Percentiles rank a stretch among this genome's conserved stretches.
Evolutionary conservation across 2,113 vertebrate genomes (phyloP).

Genomic region (Proterorhinus semilunaris): DNA sequence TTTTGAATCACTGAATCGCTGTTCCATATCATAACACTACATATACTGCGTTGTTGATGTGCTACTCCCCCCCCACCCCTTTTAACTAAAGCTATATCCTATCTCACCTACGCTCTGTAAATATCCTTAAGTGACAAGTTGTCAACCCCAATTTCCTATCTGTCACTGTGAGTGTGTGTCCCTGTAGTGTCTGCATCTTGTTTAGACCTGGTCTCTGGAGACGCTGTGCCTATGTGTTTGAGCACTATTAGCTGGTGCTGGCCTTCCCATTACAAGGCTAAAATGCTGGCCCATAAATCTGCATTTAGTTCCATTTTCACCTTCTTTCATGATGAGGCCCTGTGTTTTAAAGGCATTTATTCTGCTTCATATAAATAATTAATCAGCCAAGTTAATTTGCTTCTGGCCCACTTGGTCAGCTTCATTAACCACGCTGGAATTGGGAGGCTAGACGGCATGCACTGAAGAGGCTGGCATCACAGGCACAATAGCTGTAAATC

Average conservation of each 20-base stretch:
- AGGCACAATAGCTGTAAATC: slow-evolving; percentile 65
- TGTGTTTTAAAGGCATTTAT: slow-evolving; percentile 95
- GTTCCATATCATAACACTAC: neutral
- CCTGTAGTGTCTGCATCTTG: slow-evolving; percentile 57
- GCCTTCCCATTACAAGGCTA: slow-evolving; percentile 65
- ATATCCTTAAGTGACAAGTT: slow-evolving; percentile 63
- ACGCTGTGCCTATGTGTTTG: slow-evolving; percentile 41
- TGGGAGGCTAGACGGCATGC: slow-evolving; percentile 76
- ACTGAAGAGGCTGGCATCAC: slow-evolving; percentile 73
- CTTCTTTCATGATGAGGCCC: slow-evolving; percentile 83
- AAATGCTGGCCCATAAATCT: slow-evolving; percentile 81
- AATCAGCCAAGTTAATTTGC: slow-evolving; percentile 96
- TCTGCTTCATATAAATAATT: slow-evolving; percentile 98
- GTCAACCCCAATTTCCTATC: slow-evolving; percentile 69
- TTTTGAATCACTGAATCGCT: slow-evolving; percentile 3
- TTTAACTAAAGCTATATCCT: slow-evolving; percentile 35
- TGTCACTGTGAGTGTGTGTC: slow-evolving; percentile 63
- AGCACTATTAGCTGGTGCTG: slow-evolving; percentile 60
- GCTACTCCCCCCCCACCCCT: slow-evolving; percentile 19
- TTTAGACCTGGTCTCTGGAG: slow-evolving; percentile 57
- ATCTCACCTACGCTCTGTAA: slow-evolving; percentile 58
- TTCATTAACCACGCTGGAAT: slow-evolving; percentile 90
- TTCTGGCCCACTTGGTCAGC: slow-evolving; percentile 93
- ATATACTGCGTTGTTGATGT: neutral
- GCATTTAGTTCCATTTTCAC: slow-evolving; percentile 86